Base-by-base conservation (phyloP, 2,113 vertebrate genomes). In the Malurus elegans region DNA sequence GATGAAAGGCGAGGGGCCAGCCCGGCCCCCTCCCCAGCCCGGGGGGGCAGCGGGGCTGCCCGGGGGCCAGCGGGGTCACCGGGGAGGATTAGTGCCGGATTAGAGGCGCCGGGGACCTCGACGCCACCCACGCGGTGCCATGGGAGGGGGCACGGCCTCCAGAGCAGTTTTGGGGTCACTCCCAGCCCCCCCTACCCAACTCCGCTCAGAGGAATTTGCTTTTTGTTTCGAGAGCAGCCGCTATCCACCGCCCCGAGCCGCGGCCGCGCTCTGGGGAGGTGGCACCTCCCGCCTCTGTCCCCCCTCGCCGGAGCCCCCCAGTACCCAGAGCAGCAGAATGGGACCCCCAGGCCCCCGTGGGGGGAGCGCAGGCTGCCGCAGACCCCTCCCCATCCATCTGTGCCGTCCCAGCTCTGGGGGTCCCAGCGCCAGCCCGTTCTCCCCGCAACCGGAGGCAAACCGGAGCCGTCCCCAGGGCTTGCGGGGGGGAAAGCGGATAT, bases 1-100 rank as follows among this genome's bases (percentile, higher is more conserved):
- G 72, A 84, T 84, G 88, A 90, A 90, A 90, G 88, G 65, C 80
- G 72, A 84, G 80, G 72, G 87, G 87, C 87, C 87, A 89, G n/a
- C 70, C n/a, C 47, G 44, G 44, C 88, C 72, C 80, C 73, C 72
- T 79, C 50, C 65, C 65, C 88, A 51, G 80, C 36, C 50, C 72
- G 69, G 64, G 67, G 60, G 50, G 42, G 50, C 57, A 62, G 42
- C 61, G 61, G 51, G 76, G 67, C 76, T 32, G 36, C 51, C 44
- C 58, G 67, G 32, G 76, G 69, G 86, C 61, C 87, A 69, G 14
- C 53, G 70, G 47, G 87, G 87, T 82, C 87, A 75, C 31, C 21
- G 36, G 58, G 17, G 65, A 47, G 47, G 54, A 82, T 82, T 90
- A 90, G 62, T 48, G 73, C 88, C 58, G 79, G 80, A 56, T 78